Evolutionary conservation across 2,797 vertebrate species (phyloP), one percentile per base, ranked within the genome.

Genomic region (Trachurus trachurus): DNA sequence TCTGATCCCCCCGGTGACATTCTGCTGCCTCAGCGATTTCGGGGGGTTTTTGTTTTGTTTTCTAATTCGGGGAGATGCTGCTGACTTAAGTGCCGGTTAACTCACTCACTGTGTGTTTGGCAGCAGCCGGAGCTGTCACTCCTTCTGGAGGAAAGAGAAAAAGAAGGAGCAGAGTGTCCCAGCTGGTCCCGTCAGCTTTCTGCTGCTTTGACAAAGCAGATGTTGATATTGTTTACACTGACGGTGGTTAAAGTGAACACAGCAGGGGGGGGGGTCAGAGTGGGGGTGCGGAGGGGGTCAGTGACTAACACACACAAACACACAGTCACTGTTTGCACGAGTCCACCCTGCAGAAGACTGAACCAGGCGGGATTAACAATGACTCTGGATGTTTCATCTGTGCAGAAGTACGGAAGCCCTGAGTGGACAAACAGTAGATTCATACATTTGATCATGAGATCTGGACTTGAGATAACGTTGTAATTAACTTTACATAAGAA

Each of bases 11-110:
- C 2, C 71, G 76, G 79, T 66, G 84, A 91, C 85, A 81, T 89
- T 91, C 81, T 87, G 92, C 91, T 86, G 82, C 66, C 49, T 95
- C 91, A 94, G 93, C 89, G 13, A 68, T 87, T 89, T 87, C 26
- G 5, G n/a, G 37, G 26, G 31, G 31, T 34, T 78, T 71, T 72
- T 88, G 81, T 91, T 90, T 91, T 87, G 90, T 86, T 91, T 93
- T 88, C 76, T 90, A 85, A 87, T 92, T 87, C 22, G 29, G 34
- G 74, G 52, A 78, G 91, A 84, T 85, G 88, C 82, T 83, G 87
- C 89, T 86, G 90, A 93, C 87, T 90, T 81, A 78, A 89, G 84
- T 78, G 75, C 77, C 22, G 74, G 80, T 84, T 82, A 76, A 86
- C 79, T 83, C 73, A 71, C 82, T 64, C 73, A 71, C 82, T 64